Base-by-base conservation (phyloP, 1,140 invertebrate species). In the Spodoptera litura region DNA sequence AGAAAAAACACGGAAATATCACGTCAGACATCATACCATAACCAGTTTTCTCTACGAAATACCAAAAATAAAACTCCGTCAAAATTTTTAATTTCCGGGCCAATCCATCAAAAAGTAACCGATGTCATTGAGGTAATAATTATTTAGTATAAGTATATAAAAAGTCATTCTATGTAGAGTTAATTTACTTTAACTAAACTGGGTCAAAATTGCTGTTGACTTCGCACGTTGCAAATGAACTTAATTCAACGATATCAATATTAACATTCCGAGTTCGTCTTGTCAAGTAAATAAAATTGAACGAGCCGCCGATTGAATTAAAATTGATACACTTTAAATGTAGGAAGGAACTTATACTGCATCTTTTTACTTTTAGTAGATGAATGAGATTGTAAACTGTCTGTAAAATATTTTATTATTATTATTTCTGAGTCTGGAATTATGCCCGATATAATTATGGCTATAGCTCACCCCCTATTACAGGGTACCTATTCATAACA, bases 191-290 rank as follows among this genome's bases (percentile, higher is more conserved):
- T 53, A 20, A 51, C 49, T 11, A 12, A 68, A 68, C 2, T 68
- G 20, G 61, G 61, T 64, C 61, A 64, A 25, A 59, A 15, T 56
- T 20, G 8, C 27, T 12, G n/a, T 49, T 49, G 6, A 15, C 38
- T 35, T 64, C 13, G n/a, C 25, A 58, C 20, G 38, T 64, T 44
- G 49, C 61, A 64, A 64, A 64, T 64, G 61, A 64, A 64, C 38
- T 62, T 62, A 8, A 38, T 49, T 20, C 61, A 20, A 11, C 35
- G 38, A 20, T 64, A 49, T 38, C 61, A 44, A 44, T 15, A 38
- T 38, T 64, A 64, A 20, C 35, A 64, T 49, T 64, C 38, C 44
- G 15, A 49, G 61, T n/a, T 64, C 61, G 61, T 64, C 61, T n/a
- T 31, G 61, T 64, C 20, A 59, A 59, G 58, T 59, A 59, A 59